Evolutionary conservation across 2,113 vertebrate species (phyloP).

Genomic region (Redunca redunca): DNA sequence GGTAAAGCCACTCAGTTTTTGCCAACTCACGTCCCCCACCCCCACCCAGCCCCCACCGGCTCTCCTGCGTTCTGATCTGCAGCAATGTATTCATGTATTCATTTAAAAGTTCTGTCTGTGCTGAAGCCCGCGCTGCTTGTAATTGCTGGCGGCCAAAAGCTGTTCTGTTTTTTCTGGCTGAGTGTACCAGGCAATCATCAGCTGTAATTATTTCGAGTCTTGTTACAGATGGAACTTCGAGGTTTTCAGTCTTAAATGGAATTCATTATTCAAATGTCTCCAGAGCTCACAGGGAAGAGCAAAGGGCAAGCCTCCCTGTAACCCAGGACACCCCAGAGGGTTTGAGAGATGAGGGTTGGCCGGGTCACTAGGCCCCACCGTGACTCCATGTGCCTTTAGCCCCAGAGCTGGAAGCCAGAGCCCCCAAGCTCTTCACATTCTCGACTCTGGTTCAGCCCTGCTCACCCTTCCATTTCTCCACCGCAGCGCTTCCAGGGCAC

Average conservation of each 20-base stretch:
- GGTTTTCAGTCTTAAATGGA: slow-evolving; percentile 83
- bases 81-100: slow-evolving; percentile 81
- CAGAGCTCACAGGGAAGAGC: slow-evolving; percentile 68
- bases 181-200: slow-evolving; percentile 85
- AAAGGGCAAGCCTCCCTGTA: slow-evolving; percentile 27
- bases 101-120: slow-evolving; percentile 80
- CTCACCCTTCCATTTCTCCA: not conserved
- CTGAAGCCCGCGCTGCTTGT: slow-evolving; percentile 79
- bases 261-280: slow-evolving; percentile 85
- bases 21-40: slow-evolving; percentile 31
- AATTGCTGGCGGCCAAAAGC: slow-evolving; percentile 85
- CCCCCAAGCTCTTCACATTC: not conserved
- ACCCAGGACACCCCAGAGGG: not conserved
- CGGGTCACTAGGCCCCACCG: accelerated
- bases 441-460: not conserved
- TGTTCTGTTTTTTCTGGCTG: slow-evolving; percentile 86
- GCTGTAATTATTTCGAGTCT: slow-evolving; percentile 86
- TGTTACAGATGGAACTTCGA: slow-evolving; percentile 86
- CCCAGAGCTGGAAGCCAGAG: not conserved
- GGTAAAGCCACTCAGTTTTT: slow-evolving; percentile 31
- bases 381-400: not conserved
- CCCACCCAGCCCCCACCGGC: not conserved
- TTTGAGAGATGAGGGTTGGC: not conserved
- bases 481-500: not conserved
- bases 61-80: slow-evolving; percentile 53